Percentiles rank a stretch among this genome's conserved stretches.
Conservation (phyloP, 1,140 invertebrate species). For the Drosophila azteca region DNA sequence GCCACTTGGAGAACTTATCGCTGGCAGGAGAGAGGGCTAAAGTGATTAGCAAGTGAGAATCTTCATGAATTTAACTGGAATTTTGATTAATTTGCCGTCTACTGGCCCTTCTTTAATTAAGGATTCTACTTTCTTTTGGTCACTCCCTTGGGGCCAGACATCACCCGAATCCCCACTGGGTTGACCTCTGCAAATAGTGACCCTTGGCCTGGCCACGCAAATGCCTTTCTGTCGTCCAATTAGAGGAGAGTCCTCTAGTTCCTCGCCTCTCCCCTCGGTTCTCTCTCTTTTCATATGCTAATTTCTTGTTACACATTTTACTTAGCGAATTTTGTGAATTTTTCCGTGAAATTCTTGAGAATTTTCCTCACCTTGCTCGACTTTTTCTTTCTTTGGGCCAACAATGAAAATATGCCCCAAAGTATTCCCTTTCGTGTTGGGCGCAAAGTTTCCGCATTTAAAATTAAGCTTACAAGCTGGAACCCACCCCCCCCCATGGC, state of each 20-base stretch:
- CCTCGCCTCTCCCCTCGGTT: neutral
- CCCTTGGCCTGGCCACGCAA: no score
- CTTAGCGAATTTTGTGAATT: neutral
- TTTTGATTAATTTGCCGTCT: no score
- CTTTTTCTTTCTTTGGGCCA: slow-evolving; percentile 12
- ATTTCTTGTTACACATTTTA: slow-evolving; percentile 36
- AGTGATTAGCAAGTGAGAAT: no score
- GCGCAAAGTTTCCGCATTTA: slow-evolving; percentile 51
- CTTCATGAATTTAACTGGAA: no score
- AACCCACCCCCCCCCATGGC: slow-evolving; percentile 26
- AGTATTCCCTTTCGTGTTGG: slow-evolving; percentile 28
- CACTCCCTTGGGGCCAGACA: no score
- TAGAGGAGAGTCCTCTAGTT: no score
- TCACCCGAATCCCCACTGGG: no score
- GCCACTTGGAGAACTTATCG: no score
- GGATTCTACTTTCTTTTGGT: no score
- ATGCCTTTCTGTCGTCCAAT: slow-evolving; percentile 13
- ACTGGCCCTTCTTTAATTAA: no score
- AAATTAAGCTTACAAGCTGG: slow-evolving; percentile 61
- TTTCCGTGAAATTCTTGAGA: slow-evolving; percentile 21
- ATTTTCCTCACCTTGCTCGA: slow-evolving; percentile 21
- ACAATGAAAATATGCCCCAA: slow-evolving; percentile 46
- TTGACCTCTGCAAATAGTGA: no score
- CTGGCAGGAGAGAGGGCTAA: no score
- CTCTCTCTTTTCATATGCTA: slow-evolving; percentile 26